Conservation (phyloP, 2,888 invertebrate species). For the Villa cingulata region DNA sequence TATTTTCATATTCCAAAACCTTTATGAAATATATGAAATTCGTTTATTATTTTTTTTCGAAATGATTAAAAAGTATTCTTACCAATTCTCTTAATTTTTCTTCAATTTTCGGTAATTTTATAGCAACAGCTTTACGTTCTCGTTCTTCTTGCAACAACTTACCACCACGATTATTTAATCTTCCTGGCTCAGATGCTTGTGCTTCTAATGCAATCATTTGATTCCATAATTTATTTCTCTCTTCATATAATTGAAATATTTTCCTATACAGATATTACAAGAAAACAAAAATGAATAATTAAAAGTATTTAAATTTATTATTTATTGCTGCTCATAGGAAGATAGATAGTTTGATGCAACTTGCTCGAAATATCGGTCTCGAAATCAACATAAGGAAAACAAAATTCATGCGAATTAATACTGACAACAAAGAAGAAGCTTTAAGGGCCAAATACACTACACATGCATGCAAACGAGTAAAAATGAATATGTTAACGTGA, state of each 20-base stretch:
- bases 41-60: background rate
- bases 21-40: background rate
- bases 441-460: too few species aligned
- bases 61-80: background rate
- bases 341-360: too few species aligned
- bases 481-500: too few species aligned
- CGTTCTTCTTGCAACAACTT: slow-evolving; percentile 75
- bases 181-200: slow-evolving; percentile 61
- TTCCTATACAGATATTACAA: slow-evolving; percentile 32
- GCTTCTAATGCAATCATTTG: slow-evolving; percentile 64
- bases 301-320: too few species aligned
- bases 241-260: slow-evolving; percentile 50
- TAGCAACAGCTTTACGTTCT: slow-evolving; percentile 63
- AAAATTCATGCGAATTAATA: too few species aligned
- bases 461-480: too few species aligned
- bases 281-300: background rate
- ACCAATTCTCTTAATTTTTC: slow-evolving; percentile 44
- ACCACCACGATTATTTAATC: slow-evolving; percentile 79
- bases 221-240: slow-evolving; percentile 56
- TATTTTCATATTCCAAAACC: slow-evolving; percentile 40
- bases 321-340: slow-evolving; percentile 2
- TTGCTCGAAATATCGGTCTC: too few species aligned
- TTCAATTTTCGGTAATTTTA: slow-evolving; percentile 60
- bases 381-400: too few species aligned
- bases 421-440: too few species aligned